phyloP scores from a whole-genome alignment of 2,888 invertebrate species.

The Aphidoletes aphidimyza region DNA sequence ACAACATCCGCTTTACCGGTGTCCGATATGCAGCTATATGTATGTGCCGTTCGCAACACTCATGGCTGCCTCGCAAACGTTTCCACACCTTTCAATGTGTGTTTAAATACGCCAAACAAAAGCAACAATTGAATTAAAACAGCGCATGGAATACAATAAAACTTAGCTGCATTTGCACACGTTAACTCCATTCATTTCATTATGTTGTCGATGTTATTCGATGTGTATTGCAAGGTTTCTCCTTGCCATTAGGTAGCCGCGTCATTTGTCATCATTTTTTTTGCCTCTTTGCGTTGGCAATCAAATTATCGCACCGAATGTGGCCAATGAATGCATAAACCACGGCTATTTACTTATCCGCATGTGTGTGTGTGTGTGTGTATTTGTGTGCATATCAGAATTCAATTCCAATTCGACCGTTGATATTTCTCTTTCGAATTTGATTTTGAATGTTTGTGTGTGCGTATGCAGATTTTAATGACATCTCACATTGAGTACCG shows the following conservation, averaged over 20 bases:
- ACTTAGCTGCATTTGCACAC: slow-evolving; percentile 19
- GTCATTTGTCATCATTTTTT: neutral
- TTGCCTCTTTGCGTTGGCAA: neutral
- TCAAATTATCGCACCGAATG: slow-evolving; percentile 47
- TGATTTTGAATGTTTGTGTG: neutral
- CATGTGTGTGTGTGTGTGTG: neutral
- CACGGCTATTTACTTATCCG: neutral
- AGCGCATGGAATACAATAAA: slow-evolving; percentile 39
- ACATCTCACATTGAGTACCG: neutral
- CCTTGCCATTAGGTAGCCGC: neutral
- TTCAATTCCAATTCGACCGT: slow-evolving; percentile 11
- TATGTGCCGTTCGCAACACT: neutral
- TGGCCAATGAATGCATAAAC: slow-evolving; percentile 37
- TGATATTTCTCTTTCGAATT: neutral
- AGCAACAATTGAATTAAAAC: slow-evolving; percentile 54
- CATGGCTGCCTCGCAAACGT: slow-evolving; percentile 27
- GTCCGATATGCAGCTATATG: slow-evolving; percentile 6
- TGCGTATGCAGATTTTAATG: neutral
- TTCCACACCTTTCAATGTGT: neutral
- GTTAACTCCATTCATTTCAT: slow-evolving; percentile 23
- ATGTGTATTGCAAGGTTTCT: slow-evolving; percentile 16
- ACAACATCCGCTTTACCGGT: slow-evolving; percentile 52
- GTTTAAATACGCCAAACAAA: slow-evolving; percentile 26
- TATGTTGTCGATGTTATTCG: slow-evolving; percentile 9
- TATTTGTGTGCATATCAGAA: neutral